Evolutionary conservation across 2,888 invertebrate species (phyloP), one percentile per base, ranked within the genome.

Genomic region (Lasioglossum figueresi): DNA sequence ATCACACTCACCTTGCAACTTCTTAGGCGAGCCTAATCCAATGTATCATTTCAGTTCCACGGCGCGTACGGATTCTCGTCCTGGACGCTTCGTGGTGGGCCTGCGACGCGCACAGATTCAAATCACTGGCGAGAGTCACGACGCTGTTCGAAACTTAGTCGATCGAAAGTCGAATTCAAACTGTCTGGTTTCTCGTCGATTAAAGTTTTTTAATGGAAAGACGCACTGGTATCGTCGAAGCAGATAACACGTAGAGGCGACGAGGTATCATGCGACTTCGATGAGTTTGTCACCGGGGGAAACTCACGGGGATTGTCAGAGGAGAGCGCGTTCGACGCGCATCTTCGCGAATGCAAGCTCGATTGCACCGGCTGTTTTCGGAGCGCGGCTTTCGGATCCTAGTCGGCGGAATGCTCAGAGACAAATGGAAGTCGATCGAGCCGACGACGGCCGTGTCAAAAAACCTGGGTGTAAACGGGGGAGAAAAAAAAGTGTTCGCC

Each of bases 381-480:
- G 80, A 84, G 76, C 87, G 85, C 88, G 87, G 76, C 63, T 40
- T 34, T 83, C 83, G 78, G 89, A 88, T 89, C 88, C 89, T 90
- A 84, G 81, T 88, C 91, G 90, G 85, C 88, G 85, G 93, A 94
- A 93, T 92, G 93, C 88, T 92, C 92, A 92, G 93, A 91, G 92
- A 93, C 93, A 93, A 94, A 93, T 94, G 94, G 93, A 92, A 93
- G 93, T 91, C 92, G 93, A 93, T 93, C 92, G 92, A 91, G 93
- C 52, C 73, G 73, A 73, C 90, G 89, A 90, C 90, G 91, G 90
- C 88, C 91, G 92, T 93, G 93, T 94, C 93, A 94, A 92, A 93
- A 94, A 94, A 92, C 91, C 89, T 89, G 82, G 75, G 91, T 91
- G 88, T 88, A 90, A 91, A 90, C 88, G 89, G 91, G 91, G 91